phyloP scores from a whole-genome alignment of 2,113 vertebrate species.

The Eurypyga helias region DNA sequence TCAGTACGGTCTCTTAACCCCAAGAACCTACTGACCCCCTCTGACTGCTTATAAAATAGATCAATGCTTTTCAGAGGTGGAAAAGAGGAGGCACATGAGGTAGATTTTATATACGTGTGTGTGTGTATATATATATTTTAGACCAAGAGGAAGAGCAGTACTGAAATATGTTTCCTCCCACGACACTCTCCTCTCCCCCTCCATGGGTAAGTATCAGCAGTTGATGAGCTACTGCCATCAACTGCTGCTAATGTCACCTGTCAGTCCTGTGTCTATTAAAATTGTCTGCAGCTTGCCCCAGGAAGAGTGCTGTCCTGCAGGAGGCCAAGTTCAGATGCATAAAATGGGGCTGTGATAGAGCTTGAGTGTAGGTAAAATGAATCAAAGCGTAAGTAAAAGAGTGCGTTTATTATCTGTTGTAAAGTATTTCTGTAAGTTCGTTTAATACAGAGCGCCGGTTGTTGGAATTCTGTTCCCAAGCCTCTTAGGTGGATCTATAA shows the following conservation, averaged over 20 bases:
- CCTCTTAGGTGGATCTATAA: background rate
- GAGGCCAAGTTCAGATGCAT: background rate
- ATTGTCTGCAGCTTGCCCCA: background rate
- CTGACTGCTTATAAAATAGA: background rate
- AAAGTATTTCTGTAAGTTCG: background rate
- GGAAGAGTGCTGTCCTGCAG: background rate
- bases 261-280: background rate
- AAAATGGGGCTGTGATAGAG: background rate
- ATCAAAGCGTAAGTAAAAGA: background rate
- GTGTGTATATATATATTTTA: background rate
- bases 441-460: background rate
- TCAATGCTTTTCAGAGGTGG: background rate
- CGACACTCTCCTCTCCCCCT: background rate
- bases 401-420: background rate
- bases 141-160: background rate
- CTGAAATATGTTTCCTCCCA: background rate
- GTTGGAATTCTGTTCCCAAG: background rate
- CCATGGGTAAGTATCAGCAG: background rate
- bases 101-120: background rate
- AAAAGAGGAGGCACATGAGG: background rate
- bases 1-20: background rate
- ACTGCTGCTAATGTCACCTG: background rate
- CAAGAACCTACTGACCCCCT: background rate
- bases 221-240: background rate
- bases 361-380: background rate